A percentile compares a stretch with the other conserved stretches of the same genome.
These are phyloP conservation scores for Uria aalge DNA, from an alignment of 2,113 vertebrate species.

Conservation along the genomic window DNA sequence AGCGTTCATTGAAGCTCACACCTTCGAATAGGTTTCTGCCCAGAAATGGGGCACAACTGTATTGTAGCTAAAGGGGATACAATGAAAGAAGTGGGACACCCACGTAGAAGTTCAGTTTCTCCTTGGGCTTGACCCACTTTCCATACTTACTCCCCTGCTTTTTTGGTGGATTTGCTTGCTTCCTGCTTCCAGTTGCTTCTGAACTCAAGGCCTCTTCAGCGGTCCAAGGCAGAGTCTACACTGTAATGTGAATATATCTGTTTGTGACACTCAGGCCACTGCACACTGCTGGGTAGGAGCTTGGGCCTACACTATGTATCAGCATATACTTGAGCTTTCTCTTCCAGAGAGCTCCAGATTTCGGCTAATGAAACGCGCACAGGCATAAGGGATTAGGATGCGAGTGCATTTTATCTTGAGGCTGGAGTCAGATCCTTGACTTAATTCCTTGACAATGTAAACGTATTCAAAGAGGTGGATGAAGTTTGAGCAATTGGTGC, in stretches of 20 bases:
- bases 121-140: not conserved
- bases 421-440: not conserved
- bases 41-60: not conserved
- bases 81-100: accelerated
- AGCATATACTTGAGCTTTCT: not conserved
- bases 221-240: not conserved
- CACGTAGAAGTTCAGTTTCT: not conserved
- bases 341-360: not conserved
- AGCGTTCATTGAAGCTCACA: not conserved
- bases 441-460: not conserved
- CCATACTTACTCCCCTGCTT: not conserved
- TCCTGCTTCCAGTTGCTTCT: not conserved
- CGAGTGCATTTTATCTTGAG: not conserved
- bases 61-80: not conserved
- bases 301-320: accelerated
- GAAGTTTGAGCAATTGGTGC: not conserved
- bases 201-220: not conserved
- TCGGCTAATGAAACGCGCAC: not conserved
- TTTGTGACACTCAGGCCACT: not conserved
- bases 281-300: not conserved
- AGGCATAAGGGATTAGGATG: not conserved
- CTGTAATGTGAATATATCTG: not conserved
- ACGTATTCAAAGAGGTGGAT: not conserved
- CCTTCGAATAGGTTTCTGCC: not conserved
- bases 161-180: not conserved